Evolutionary conservation across 2,113 vertebrate species (phyloP).

Genomic region (Prionailurus bengalensis): DNA sequence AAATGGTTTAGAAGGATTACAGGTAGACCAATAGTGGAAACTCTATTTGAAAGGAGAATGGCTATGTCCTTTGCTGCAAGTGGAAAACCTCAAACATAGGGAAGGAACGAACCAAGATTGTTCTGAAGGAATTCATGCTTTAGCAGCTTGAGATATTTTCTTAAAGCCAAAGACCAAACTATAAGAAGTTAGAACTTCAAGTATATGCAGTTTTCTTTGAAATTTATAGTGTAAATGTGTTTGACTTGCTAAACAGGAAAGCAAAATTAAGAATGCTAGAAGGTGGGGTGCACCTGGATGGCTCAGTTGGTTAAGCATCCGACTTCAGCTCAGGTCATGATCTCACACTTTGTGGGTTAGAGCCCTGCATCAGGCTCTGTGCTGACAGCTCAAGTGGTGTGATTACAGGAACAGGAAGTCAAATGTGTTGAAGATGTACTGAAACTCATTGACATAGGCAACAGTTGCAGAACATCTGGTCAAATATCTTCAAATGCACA

Average conservation of each 20-base stretch:
- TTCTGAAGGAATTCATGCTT: constrained; percentile 97
- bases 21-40: constrained; percentile 96
- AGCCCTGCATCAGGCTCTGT: too few relatives aligned
- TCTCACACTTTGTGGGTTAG: too few relatives aligned
- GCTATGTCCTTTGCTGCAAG: constrained; percentile 98
- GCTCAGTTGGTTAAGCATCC: too few relatives aligned
- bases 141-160: constrained; percentile 98
- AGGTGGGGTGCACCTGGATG: constrained; percentile 63
- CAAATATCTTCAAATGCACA: constrained; percentile 98
- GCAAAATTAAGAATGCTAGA: constrained; percentile 96
- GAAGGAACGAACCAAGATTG: constrained; percentile 99
- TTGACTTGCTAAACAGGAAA: constrained; percentile 97
- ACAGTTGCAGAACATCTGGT: constrained; percentile 99
- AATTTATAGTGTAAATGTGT: constrained; percentile 99
- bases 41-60: constrained; percentile 98
- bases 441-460: constrained; percentile 97
- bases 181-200: constrained; percentile 98
- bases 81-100: constrained; percentile 99
- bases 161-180: constrained; percentile 97
- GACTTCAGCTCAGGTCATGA: too few relatives aligned
- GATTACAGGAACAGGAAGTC: constrained; percentile 96
- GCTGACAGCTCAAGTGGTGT: constrained; percentile 91
- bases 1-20: constrained; percentile 99
- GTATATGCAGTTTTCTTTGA: constrained; percentile 97
- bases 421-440: constrained; percentile 98